phyloP scores from a whole-genome alignment of 2,113 vertebrate genomes.

The Eubucco bourcierii region DNA sequence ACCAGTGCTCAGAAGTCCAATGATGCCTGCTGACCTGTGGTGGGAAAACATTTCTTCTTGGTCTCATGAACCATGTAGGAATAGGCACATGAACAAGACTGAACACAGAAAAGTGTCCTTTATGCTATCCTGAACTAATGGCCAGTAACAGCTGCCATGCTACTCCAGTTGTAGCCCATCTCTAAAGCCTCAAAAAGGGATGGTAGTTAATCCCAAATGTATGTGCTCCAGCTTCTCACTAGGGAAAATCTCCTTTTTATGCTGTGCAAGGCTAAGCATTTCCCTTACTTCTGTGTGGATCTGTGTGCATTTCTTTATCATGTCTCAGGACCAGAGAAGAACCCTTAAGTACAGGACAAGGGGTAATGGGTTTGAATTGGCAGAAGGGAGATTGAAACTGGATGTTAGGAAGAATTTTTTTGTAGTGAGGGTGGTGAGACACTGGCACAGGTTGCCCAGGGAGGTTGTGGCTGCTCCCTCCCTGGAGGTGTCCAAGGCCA shows the following conservation, averaged over 20 bases:
- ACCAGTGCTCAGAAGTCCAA: background rate
- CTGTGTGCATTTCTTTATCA: background rate
- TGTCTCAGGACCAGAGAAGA: background rate
- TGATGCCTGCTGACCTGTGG: background rate
- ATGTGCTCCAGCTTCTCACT: background rate
- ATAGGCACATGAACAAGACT: background rate
- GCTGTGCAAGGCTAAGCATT: background rate
- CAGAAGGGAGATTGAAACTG: no score
- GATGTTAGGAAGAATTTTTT: no score
- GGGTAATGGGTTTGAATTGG: no score
- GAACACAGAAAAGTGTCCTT: background rate
- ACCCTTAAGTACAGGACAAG: background rate
- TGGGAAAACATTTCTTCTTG: background rate
- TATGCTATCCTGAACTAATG: background rate
- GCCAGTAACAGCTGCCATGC: background rate
- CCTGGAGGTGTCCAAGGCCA: no score
- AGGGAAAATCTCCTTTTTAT: background rate
- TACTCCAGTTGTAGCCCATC: background rate
- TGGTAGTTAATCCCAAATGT: background rate
- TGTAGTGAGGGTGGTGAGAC: no score
- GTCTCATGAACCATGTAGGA: background rate
- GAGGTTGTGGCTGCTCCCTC: no score
- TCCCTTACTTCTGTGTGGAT: background rate
- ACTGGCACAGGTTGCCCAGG: no score
- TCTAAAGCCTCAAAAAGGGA: background rate